These are phyloP conservation scores for Anguilla megastoma DNA, from an alignment of 2,797 vertebrate species.

Conservation along the genomic window DNA sequence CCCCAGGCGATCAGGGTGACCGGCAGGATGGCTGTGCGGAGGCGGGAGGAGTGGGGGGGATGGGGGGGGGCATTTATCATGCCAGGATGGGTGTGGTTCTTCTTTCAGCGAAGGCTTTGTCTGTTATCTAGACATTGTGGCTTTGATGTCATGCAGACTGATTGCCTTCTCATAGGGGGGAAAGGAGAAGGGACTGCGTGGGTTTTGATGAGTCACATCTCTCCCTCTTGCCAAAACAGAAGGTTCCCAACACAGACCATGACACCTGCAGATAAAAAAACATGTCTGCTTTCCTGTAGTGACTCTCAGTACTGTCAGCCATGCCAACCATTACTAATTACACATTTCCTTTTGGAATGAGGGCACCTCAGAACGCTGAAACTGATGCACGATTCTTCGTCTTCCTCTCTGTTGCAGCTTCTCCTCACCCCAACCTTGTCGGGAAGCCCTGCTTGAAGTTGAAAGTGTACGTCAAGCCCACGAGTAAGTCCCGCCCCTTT, in stretches of 20 bases:
- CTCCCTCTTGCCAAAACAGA: neutral
- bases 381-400: neutral
- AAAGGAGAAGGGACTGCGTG: neutral
- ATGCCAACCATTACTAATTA: neutral
- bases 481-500: slow-evolving; percentile 69
- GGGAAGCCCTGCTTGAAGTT: slow-evolving; percentile 78
- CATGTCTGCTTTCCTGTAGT: neutral
- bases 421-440: slow-evolving; percentile 72
- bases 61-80: neutral
- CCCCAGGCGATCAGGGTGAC: slow-evolving; percentile 17
- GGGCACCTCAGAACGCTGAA: neutral
- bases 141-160: neutral
- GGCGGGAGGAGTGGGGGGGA: neutral
- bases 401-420: slow-evolving; percentile 57
- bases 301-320: neutral
- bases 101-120: neutral
- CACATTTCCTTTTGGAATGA: neutral
- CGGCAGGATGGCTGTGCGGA: neutral
- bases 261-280: neutral
- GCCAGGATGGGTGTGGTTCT: neutral
- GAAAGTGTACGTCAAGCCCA: slow-evolving; percentile 79
- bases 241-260: neutral
- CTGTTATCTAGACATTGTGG: neutral
- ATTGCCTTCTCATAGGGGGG: neutral
- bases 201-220: neutral